Evolutionary conservation across 2,888 invertebrate genomes (phyloP).

Genomic region (Melanotus villosus): DNA sequence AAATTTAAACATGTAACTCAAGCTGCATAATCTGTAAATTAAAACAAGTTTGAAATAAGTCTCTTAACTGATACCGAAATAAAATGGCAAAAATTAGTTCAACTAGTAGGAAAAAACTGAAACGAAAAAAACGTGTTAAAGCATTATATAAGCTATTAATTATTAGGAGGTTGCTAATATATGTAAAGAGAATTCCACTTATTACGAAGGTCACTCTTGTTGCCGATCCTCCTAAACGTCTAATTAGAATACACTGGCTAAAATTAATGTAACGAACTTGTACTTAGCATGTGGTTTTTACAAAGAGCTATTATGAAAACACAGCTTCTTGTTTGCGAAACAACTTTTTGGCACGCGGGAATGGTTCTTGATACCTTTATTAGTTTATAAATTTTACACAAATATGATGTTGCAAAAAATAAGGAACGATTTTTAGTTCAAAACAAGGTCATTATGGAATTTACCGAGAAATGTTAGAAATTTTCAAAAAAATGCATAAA

Average conservation of each 20-base stretch:
- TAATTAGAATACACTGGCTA: conserved; percentile 59
- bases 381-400: no score
- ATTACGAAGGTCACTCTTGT: conserved; percentile 59
- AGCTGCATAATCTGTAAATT: no score
- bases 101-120: background rate
- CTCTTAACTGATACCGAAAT: no score
- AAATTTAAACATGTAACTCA: no score
- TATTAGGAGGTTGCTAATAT: conserved; percentile 57
- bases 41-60: no score
- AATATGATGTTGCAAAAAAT: no score
- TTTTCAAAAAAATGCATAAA: no score
- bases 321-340: background rate
- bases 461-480: no score
- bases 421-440: no score
- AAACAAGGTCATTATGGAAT: no score
- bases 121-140: conserved; percentile 51
- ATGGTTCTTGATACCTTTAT: no score
- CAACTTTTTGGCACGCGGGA: background rate
- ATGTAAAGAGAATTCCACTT: conserved; percentile 61
- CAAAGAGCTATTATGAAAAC: background rate
- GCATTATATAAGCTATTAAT: conserved; percentile 63
- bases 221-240: conserved; percentile 58
- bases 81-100: background rate
- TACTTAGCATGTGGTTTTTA: background rate
- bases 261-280: conserved; percentile 30